Evolutionary conservation across 2,797 vertebrate species (phyloP).

Genomic region (Arrhamphus sclerolepis): DNA sequence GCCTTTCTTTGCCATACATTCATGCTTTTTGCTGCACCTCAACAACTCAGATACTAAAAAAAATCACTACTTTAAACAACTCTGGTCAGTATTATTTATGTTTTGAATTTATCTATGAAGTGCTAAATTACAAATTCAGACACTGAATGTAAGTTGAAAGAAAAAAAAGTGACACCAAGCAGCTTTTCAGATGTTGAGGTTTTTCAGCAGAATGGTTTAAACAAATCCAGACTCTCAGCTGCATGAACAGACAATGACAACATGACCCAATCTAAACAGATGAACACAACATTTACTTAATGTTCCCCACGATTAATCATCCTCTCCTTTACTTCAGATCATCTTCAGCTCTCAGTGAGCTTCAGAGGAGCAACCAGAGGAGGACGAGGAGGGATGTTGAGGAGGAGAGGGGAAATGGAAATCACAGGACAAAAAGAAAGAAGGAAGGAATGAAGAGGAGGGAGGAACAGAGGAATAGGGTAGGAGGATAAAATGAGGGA

Average conservation of each 20-base stretch:
- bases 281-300: background rate
- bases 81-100: no score
- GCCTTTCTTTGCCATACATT: no score
- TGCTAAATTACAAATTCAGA: background rate
- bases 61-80: no score
- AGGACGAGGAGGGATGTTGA: background rate
- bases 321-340: background rate
- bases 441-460: background rate
- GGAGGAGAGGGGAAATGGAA: slow-evolving; percentile 1
- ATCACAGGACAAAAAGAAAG: background rate
- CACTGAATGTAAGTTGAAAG: background rate
- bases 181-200: slow-evolving; percentile 5
- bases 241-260: slow-evolving; percentile 14
- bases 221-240: slow-evolving; percentile 18
- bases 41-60: no score
- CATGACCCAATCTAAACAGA: background rate
- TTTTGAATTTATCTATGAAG: background rate
- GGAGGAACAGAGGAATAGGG: background rate
- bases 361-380: slow-evolving; percentile 3
- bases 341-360: background rate
- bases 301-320: background rate
- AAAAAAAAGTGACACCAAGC: background rate
- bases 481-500: background rate
- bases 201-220: slow-evolving; percentile 22
- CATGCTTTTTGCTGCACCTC: no score